Conservation (phyloP, 2,113 vertebrate species). For the Xenopus tropicalis region UCB_Xtro_10.0 CM004445.2:108787001-108787500, state of each 20-base stretch:
- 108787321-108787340: conserved; percentile 16
- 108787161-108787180: no score
- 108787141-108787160: no score
- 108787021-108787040: conserved; percentile 2
- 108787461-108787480: no score
- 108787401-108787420: neutral
- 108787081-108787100: neutral
- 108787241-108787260: neutral
- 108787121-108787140: no score
- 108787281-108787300: conserved; percentile 22
- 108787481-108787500: no score
- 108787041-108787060: neutral
- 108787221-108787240: neutral
- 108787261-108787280: neutral
- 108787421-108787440: neutral
- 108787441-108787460: neutral
- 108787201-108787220: neutral
- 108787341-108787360: neutral
- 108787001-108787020: no score
- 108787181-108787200: no score
- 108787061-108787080: neutral
- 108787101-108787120: no score
- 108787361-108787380: conserved; percentile 22
- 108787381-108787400: neutral
- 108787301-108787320: conserved; percentile 7